A percentile compares a stretch with the other conserved stretches of the same genome.
Evolutionary conservation across 2,113 vertebrate species (phyloP).

Genomic region (Oryzias woworae): DNA sequence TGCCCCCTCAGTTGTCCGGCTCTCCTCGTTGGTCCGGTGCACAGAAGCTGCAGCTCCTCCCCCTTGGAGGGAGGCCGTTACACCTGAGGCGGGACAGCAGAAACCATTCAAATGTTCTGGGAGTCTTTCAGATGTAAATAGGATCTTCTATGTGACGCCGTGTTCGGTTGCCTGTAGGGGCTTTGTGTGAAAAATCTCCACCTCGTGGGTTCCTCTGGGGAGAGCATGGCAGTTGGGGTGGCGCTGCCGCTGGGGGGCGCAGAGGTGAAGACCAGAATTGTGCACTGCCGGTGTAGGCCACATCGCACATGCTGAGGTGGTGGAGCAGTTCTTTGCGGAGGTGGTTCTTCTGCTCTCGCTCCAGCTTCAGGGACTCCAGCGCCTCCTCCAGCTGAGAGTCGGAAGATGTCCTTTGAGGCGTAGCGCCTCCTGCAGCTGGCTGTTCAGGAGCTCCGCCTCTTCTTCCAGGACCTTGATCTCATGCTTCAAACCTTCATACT

Average conservation of each 20-base stretch:
- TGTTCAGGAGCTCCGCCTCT: slow-evolving; percentile 90
- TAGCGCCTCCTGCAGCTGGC: slow-evolving; percentile 91
- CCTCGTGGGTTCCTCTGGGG: slow-evolving; percentile 81
- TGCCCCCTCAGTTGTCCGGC: slow-evolving; percentile 81
- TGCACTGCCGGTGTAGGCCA: slow-evolving; percentile 82
- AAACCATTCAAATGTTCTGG: background rate
- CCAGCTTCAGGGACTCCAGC: slow-evolving; percentile 91
- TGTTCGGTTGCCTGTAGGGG: background rate
- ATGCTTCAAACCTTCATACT: slow-evolving; percentile 97
- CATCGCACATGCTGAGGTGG: slow-evolving; percentile 90
- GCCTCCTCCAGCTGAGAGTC: slow-evolving; percentile 93
- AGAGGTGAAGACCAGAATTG: slow-evolving; percentile 86
- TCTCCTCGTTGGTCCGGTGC: slow-evolving; percentile 83
- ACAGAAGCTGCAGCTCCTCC: slow-evolving; percentile 45
- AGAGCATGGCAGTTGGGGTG: slow-evolving; percentile 68
- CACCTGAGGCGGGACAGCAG: slow-evolving; percentile 64
- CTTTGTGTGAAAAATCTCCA: slow-evolving; percentile 8
- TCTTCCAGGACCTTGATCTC: slow-evolving; percentile 97
- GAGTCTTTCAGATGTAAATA: background rate
- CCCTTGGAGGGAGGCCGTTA: slow-evolving; percentile 83
- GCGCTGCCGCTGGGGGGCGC: slow-evolving; percentile 81
- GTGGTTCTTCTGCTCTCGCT: slow-evolving; percentile 93
- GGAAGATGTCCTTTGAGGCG: slow-evolving; percentile 92
- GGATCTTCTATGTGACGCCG: too few species aligned
- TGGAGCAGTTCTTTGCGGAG: slow-evolving; percentile 92